phyloP scores from a whole-genome alignment of 1,140 invertebrate species.

The Drosophila pallidifrons region DNA sequence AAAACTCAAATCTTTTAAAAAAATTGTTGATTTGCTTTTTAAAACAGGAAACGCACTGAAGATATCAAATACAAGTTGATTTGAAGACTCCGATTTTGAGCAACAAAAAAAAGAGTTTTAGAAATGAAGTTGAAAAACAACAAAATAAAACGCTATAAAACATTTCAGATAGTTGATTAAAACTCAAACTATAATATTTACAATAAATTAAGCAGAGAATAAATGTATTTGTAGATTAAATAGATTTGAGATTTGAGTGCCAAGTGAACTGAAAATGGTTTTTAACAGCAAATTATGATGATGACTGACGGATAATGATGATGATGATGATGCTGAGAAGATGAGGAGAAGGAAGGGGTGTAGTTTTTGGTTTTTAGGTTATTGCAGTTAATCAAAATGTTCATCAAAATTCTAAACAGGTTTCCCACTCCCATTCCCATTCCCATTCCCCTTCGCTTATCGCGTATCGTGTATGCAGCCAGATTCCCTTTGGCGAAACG shows the following conservation, averaged over 20 bases:
- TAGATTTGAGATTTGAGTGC: not conserved
- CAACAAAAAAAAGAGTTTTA: too few relatives aligned
- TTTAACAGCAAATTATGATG: not conserved
- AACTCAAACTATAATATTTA: too few relatives aligned
- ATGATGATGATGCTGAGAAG: too few relatives aligned
- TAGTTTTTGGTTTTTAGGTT: not conserved
- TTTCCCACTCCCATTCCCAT: conserved; percentile 30
- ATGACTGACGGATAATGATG: not conserved
- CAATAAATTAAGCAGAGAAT: too few relatives aligned
- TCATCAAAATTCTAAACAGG: conserved; percentile 60
- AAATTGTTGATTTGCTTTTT: too few relatives aligned
- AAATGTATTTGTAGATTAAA: not conserved
- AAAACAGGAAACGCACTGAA: too few relatives aligned
- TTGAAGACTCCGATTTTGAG: too few relatives aligned
- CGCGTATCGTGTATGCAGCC: conserved; percentile 46
- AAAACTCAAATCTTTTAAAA: too few relatives aligned
- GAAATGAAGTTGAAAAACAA: too few relatives aligned
- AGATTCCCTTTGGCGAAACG: conserved; percentile 12
- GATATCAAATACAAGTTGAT: too few relatives aligned
- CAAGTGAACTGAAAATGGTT: not conserved
- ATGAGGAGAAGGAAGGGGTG: not conserved
- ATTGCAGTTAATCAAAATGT: conserved; percentile 58
- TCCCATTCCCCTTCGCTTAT: conserved; percentile 27
- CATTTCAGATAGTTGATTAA: too few relatives aligned
- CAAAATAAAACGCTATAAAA: too few relatives aligned